Evolutionary conservation across 2,888 invertebrate genomes (phyloP).

Genomic region (Imbricaverruca yamaguchii): DNA sequence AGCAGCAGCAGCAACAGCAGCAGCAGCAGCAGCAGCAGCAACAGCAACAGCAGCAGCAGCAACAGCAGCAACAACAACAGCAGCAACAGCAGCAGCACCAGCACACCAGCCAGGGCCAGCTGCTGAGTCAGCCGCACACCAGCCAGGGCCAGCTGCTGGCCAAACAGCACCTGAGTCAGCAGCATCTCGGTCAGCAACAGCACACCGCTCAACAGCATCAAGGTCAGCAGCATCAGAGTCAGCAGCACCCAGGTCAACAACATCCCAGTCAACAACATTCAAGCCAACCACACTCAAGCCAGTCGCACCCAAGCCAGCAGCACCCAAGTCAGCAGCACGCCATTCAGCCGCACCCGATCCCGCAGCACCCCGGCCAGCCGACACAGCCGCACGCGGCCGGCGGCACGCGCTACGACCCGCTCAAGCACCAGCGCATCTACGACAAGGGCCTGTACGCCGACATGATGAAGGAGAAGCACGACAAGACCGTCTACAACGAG

Average conservation of each 20-base stretch:
- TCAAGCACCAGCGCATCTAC: constrained; percentile 25
- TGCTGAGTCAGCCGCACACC: neutral
- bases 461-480: constrained; percentile 20
- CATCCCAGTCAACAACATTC: neutral
- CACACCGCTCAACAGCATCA: neutral
- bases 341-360: neutral
- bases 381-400: constrained; percentile 24
- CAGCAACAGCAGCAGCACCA: neutral
- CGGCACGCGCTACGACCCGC: constrained; percentile 25
- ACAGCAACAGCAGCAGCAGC: constrained; percentile 25
- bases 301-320: neutral
- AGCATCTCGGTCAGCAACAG: constrained; percentile 19
- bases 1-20: constrained; percentile 22
- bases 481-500: neutral
- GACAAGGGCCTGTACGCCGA: constrained; percentile 16
- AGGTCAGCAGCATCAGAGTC: constrained; percentile 7
- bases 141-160: neutral
- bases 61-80: constrained; percentile 7
- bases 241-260: constrained; percentile 1
- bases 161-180: neutral
- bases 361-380: constrained; percentile 11
- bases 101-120: neutral
- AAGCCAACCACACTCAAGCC: neutral
- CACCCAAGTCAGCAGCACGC: neutral
- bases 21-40: constrained; percentile 30